Evolutionary conservation across 2,113 vertebrate genomes (phyloP), one percentile per base, ranked within the genome.

Genomic region (Lichenostomus cassidix): DNA sequence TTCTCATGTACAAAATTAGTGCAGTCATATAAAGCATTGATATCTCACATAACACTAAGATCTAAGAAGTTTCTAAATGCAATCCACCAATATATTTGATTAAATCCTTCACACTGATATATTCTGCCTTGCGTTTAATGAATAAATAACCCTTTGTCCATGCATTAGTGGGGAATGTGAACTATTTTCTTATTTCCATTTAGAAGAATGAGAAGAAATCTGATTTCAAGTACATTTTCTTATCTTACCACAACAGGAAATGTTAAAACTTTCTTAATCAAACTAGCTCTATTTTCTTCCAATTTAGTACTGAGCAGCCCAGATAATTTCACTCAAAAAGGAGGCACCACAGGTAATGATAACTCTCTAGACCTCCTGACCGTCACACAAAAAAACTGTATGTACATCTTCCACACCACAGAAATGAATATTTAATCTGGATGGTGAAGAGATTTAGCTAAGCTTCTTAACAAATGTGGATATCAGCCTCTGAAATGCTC

Each of bases 31-130:
- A 92, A 87, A 37, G 56, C 44, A 7, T 8, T 31, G 3, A 5
- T 81, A n/a, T 52, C 17, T 68, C 18, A 78, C 2, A 2, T 42
- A 77, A 46, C 35, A 71, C 39, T 33, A 65, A 67, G 4, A 67
- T 24, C 11, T 47, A 60, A 74, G 27, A 71, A 55, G 15, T n/a
- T 80, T 87, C 52, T 56, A 82, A 49, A 79, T 58, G 15, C 41
- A 91, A 76, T 35, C 9, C 37, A 65, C 25, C 20, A 69, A 46
- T 87, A 79, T 78, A 86, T 92, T 71, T 76, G 31, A 79, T 91
- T 65, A 11, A 94, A 50, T 69, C 16, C 21, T 39, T 87, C 35
- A 65, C 11, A 16, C 12, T 91, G 60, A 76, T 35, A 23, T 3
- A 56, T 60, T 68, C 12, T 90, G 47, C 31, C 5, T 60, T 56